Conservation (phyloP, 2,113 vertebrate species). For the Scartelaos histophorus region DNA sequence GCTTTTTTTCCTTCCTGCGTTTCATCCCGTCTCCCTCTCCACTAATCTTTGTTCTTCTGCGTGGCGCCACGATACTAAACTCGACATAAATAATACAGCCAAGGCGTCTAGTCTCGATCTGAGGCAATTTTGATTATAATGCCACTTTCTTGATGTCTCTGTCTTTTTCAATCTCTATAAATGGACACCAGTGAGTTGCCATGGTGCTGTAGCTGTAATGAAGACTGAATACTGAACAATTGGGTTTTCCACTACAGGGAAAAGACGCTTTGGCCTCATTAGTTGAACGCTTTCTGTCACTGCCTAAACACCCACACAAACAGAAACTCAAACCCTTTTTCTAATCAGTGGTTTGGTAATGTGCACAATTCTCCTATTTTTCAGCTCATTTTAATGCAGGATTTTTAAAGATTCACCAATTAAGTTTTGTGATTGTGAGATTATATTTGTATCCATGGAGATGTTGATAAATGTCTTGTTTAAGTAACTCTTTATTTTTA, state of each 20-base stretch:
- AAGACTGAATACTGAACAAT: constrained; percentile 32
- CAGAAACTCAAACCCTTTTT: neutral
- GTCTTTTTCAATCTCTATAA: constrained; percentile 18
- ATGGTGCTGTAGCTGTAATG: neutral
- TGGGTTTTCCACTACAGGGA: constrained; percentile 19
- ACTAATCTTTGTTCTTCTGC: constrained; percentile 17
- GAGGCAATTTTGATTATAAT: constrained; percentile 18
- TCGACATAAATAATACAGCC: constrained; percentile 38
- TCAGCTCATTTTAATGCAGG: neutral
- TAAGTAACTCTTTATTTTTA: no score
- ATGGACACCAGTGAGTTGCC: constrained; percentile 22
- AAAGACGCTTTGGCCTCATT: constrained; percentile 31
- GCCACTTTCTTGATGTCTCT: constrained; percentile 6
- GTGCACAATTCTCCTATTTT: neutral
- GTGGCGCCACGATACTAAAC: constrained; percentile 1
- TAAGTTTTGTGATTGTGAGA: no score
- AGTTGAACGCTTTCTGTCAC: constrained; percentile 45
- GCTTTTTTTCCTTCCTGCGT: neutral
- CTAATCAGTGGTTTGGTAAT: neutral
- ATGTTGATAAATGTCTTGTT: no score
- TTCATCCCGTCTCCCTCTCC: constrained; percentile 5
- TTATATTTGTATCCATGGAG: no score
- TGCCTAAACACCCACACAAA: constrained; percentile 3
- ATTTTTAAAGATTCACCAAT: neutral
- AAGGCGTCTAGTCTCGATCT: neutral